Evolutionary conservation across 2,113 vertebrate genomes (phyloP).

Genomic region (Phalacrocorax brasilianus): DNA sequence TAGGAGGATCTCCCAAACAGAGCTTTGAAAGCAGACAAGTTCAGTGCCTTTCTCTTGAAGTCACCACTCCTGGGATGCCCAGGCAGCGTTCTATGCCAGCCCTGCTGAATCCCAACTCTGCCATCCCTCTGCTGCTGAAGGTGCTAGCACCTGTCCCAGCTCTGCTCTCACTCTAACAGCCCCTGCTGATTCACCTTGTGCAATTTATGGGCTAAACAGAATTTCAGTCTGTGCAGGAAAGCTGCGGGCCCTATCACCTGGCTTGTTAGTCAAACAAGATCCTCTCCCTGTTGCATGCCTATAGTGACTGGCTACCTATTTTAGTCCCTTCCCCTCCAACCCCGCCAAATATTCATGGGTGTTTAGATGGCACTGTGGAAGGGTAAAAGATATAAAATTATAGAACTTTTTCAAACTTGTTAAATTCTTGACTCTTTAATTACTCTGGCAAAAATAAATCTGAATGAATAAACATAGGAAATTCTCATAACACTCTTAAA

Average conservation of each 20-base stretch:
- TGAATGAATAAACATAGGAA: not conserved
- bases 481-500: not conserved
- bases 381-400: not conserved
- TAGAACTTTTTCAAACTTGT: not conserved
- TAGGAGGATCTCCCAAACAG: not conserved
- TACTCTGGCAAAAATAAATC: not conserved
- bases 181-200: rapidly evolving
- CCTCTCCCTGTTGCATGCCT: not conserved
- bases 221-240: not conserved
- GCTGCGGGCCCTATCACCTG: not conserved
- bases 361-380: not conserved
- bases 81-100: not conserved
- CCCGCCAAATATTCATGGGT: not conserved
- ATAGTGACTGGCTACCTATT: not conserved
- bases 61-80: not conserved
- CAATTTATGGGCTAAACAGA: not conserved
- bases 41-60: not conserved
- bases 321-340: not conserved
- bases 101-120: not conserved
- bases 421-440: not conserved
- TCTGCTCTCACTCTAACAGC: not conserved
- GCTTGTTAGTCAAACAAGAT: not conserved
- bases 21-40: not conserved
- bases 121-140: not conserved
- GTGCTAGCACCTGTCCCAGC: not conserved